Evolutionary conservation across 2,113 vertebrate species (phyloP).

Genomic region (Corythoichthys haematopterus): DNA sequence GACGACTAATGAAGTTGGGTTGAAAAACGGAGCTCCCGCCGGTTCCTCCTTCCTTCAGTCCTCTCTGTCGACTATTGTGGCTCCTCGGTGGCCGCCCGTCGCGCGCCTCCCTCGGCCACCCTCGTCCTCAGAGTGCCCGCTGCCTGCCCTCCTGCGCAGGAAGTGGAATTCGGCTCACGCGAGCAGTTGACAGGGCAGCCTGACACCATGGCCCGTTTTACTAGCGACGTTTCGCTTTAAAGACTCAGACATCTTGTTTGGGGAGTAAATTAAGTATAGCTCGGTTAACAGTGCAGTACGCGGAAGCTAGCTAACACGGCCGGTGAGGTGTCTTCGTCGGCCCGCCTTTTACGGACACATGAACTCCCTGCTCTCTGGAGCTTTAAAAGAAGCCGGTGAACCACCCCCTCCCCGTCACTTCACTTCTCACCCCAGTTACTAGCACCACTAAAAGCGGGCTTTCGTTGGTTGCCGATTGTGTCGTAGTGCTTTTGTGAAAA

Average conservation of each 20-base stretch:
- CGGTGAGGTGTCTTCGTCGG: constrained; percentile 27
- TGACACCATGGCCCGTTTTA: constrained; percentile 71
- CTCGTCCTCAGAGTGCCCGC: constrained; percentile 50
- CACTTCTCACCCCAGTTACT: not conserved
- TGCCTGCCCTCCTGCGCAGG: constrained; percentile 67
- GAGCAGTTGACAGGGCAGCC: constrained; percentile 61
- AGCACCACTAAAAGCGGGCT: too few relatives aligned
- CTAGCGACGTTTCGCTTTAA: constrained; percentile 67
- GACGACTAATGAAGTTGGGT: constrained; percentile 65
- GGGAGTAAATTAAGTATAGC: constrained; percentile 20
- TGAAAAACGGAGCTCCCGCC: constrained; percentile 35
- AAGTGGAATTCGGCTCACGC: constrained; percentile 74
- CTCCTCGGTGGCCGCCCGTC: constrained; percentile 47
- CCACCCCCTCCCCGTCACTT: constrained; percentile 1
- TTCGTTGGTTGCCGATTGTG: not conserved
- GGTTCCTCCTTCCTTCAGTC: constrained; percentile 56
- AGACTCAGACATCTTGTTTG: constrained; percentile 64
- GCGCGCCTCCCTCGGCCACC: constrained; percentile 53
- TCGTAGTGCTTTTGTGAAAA: constrained; percentile 4
- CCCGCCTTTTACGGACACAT: constrained; percentile 57
- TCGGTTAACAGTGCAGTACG: constrained; percentile 1
- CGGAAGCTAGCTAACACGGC: constrained; percentile 17
- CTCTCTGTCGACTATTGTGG: constrained; percentile 43
- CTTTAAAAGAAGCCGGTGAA: constrained; percentile 53
- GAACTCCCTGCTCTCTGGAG: constrained; percentile 59